Percentiles rank a stretch among this genome's conserved stretches.
Evolutionary conservation across 2,797 vertebrate species (phyloP).

Genomic region (Sebastes ruberrimus): DNA sequence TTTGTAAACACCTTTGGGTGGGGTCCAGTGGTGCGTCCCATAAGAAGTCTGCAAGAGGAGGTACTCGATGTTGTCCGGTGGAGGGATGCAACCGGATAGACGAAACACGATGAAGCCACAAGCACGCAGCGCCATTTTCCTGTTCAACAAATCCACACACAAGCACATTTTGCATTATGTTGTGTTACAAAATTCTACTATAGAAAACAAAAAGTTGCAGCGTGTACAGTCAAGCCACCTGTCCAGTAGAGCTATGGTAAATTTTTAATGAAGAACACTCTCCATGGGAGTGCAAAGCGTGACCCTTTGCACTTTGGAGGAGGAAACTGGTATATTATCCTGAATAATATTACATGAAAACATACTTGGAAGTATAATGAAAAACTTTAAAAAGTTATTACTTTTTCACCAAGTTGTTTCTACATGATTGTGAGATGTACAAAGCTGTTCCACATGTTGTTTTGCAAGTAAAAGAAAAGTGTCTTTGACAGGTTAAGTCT

Average conservation of each 20-base stretch:
- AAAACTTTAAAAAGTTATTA: not conserved
- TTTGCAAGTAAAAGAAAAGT: not conserved
- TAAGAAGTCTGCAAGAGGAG: conserved; percentile 96
- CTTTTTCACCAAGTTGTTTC: not conserved
- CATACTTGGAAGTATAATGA: no score
- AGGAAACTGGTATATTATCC: not conserved
- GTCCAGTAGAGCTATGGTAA: not conserved
- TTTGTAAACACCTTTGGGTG: conserved; percentile 90
- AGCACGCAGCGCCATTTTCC: conserved; percentile 88
- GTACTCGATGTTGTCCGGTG: conserved; percentile 85
- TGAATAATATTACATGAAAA: not conserved
- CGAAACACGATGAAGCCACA: conserved; percentile 96
- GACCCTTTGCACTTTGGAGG: not conserved
- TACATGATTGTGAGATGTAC: not conserved
- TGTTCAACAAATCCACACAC: conserved; percentile 14
- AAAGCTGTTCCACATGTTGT: not conserved
- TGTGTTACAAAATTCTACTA: not conserved
- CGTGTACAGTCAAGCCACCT: not conserved
- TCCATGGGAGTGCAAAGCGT: not conserved
- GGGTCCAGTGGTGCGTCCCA: conserved; percentile 95
- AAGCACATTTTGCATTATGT: not conserved
- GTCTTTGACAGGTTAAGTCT: not conserved
- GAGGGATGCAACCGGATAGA: conserved; percentile 48
- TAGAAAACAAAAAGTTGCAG: not conserved
- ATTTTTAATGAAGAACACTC: not conserved